These are phyloP conservation scores for Cataglyphis livida DNA, from an alignment of 2,888 invertebrate genomes.

Conservation along the genomic window DNA sequence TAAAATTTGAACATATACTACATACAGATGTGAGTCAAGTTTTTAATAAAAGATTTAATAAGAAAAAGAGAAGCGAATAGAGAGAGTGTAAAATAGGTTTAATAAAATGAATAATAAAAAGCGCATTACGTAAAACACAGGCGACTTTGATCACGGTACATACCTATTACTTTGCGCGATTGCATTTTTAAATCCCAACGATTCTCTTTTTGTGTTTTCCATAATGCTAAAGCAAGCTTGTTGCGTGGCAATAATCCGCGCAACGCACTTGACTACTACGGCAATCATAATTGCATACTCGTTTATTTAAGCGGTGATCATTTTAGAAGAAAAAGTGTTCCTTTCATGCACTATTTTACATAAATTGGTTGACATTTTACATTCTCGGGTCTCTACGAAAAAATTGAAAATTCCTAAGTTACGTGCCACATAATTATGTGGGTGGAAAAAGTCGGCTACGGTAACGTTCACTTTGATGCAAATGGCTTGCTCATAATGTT, in stretches of 20 bases:
- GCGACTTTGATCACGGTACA: not conserved
- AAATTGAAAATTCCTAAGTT: slow-evolving; percentile 33
- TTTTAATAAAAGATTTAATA: slow-evolving; percentile 11
- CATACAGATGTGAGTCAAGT: not conserved
- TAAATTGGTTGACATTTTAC: not conserved
- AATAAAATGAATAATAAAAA: not conserved
- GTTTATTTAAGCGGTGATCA: not conserved
- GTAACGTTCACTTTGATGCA: slow-evolving; percentile 45
- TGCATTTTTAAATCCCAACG: slow-evolving; percentile 4
- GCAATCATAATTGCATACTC: slow-evolving; percentile 19
- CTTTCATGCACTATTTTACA: slow-evolving; percentile 9
- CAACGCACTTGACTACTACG: not conserved
- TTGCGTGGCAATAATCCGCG: slow-evolving; percentile 2
- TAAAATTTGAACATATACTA: not conserved
- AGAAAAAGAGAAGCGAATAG: not conserved
- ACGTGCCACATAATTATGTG: slow-evolving; percentile 28
- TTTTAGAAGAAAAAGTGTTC: slow-evolving; percentile 11
- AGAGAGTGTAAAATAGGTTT: not conserved
- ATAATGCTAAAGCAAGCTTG: slow-evolving; percentile 14
- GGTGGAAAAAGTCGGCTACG: slow-evolving; percentile 1
- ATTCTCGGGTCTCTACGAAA: not conserved
- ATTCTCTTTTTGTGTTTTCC: not conserved
- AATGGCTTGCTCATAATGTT: not conserved
- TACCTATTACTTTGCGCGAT: slow-evolving; percentile 27
- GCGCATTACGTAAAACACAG: not conserved